phyloP scores from a whole-genome alignment of 2,113 vertebrate genomes.

The Brachionichthys hirsutus region DNA sequence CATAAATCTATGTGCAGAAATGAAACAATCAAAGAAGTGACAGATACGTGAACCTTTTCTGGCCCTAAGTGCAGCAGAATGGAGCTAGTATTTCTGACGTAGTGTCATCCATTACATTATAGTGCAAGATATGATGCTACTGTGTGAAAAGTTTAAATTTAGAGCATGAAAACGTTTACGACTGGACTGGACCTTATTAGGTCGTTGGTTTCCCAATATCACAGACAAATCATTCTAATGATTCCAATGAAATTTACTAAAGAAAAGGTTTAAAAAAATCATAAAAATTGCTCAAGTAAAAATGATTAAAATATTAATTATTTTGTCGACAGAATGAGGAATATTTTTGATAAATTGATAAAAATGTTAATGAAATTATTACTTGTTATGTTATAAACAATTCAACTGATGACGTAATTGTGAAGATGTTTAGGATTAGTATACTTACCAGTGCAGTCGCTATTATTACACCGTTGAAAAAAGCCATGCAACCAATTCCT shows the following conservation, averaged over 20 bases:
- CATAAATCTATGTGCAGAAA: slow-evolving; percentile 29
- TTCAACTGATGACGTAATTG: background rate
- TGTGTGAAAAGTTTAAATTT: slow-evolving; percentile 45
- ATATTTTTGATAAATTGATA: background rate
- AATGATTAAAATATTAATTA: no score
- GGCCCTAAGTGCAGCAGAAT: slow-evolving; percentile 29
- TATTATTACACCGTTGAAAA: slow-evolving; percentile 55
- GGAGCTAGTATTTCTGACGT: slow-evolving; percentile 48
- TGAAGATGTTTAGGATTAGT: background rate
- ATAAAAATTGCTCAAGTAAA: no score
- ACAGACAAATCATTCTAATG: no score
- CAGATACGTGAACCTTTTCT: slow-evolving; percentile 46
- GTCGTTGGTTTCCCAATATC: background rate
- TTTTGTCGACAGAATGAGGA: background rate
- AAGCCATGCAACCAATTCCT: slow-evolving; percentile 34
- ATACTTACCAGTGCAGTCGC: slow-evolving; percentile 72
- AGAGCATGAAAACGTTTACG: slow-evolving; percentile 3
- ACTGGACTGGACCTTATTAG: background rate
- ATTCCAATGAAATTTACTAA: no score
- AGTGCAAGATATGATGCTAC: slow-evolving; percentile 36
- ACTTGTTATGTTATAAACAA: no score
- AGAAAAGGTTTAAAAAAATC: no score
- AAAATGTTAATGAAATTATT: no score
- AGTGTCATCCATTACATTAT: slow-evolving; percentile 15
- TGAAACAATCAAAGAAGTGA: slow-evolving; percentile 30